These are phyloP conservation scores for Myotis lucifugus DNA, from an alignment of 2,113 vertebrate genomes.

Conservation along the genomic window DNA sequence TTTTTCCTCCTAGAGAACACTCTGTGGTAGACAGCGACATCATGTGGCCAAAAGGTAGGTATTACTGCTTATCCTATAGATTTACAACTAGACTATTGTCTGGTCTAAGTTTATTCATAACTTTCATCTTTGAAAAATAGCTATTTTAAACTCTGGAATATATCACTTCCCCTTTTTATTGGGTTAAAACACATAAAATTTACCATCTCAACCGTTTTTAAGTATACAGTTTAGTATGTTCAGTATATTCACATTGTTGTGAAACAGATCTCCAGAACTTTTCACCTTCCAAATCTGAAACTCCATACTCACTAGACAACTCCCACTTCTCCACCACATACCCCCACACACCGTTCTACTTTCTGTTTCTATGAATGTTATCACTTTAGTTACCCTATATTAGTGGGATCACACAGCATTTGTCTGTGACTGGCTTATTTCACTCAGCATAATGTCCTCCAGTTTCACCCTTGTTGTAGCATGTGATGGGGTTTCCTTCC, in stretches of 20 bases:
- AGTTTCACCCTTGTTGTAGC: not conserved
- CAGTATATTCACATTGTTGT: not conserved
- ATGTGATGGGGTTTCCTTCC: not conserved
- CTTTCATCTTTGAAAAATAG: slow-evolving; percentile 1
- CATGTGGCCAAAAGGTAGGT: slow-evolving; percentile 68
- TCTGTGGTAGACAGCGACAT: slow-evolving; percentile 76
- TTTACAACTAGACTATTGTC: not conserved
- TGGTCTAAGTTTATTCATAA: not conserved
- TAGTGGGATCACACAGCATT: not conserved
- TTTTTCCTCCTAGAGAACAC: slow-evolving; percentile 29
- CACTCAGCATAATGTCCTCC: not conserved
- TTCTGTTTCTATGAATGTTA: not conserved
- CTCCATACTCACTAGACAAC: not conserved
- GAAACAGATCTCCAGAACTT: slow-evolving; percentile 13
- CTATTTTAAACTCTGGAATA: not conserved
- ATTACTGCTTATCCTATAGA: not conserved
- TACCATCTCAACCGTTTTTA: not conserved
- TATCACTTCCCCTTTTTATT: not conserved
- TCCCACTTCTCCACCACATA: not conserved
- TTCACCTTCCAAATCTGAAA: not conserved
- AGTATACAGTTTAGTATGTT: not conserved
- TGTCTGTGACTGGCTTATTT: not conserved
- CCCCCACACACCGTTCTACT: not conserved
- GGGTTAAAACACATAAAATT: not conserved
- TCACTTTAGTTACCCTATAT: not conserved